Evolutionary conservation across 1,140 invertebrate species (phyloP).

Genomic region (Macrosteles quadrilineatus): DNA sequence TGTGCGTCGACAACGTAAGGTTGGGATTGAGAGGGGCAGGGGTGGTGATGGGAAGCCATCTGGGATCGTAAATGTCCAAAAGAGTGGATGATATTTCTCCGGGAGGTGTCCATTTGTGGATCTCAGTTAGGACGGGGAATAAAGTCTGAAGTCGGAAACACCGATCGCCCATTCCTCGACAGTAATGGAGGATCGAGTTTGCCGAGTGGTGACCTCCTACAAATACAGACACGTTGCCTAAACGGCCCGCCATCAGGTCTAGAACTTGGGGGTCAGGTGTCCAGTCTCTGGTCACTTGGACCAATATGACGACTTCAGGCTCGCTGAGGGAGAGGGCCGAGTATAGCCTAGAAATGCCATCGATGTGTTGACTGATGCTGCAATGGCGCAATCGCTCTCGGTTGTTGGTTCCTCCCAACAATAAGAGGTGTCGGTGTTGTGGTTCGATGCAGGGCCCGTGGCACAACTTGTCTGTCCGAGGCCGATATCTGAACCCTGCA

Average conservation of each 20-base stretch:
- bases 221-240: constrained; percentile 40
- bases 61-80: constrained; percentile 31
- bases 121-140: constrained; percentile 36
- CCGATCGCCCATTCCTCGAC: constrained; percentile 24
- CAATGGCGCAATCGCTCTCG: constrained; percentile 34
- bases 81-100: constrained; percentile 14
- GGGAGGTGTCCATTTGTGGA: constrained; percentile 30
- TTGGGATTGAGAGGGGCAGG: constrained; percentile 31
- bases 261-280: constrained; percentile 28
- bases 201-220: constrained; percentile 25
- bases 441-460: constrained; percentile 3
- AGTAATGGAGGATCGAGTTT: constrained; percentile 28
- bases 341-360: constrained; percentile 23
- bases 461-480: constrained; percentile 24
- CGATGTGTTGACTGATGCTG: constrained; percentile 24
- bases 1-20: constrained; percentile 22
- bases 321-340: constrained; percentile 3
- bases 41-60: constrained; percentile 35
- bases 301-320: constrained; percentile 30
- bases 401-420: constrained; percentile 32
- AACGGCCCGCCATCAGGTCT: constrained; percentile 32
- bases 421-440: constrained; percentile 34
- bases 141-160: constrained; percentile 33
- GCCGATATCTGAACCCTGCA: constrained; percentile 27
- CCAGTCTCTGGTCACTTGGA: constrained; percentile 35